Evolutionary conservation across 2,888 invertebrate genomes (phyloP).

Genomic region (Conchocele bisecta): DNA sequence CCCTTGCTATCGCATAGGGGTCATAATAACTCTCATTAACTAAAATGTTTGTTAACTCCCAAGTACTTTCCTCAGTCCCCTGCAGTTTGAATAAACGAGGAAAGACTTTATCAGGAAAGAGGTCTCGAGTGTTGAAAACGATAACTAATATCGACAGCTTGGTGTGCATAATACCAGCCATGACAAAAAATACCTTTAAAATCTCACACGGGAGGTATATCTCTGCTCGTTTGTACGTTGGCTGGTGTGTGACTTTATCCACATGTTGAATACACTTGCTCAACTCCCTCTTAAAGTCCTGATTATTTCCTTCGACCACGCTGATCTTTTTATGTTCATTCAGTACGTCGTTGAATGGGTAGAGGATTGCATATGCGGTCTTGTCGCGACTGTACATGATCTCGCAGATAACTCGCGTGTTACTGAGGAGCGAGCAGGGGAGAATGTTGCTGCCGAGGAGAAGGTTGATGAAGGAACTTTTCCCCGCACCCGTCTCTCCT

Average conservation of each 20-base stretch:
- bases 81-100: no score
- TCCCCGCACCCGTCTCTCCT: constrained; percentile 72
- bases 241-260: constrained; percentile 19
- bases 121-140: no score
- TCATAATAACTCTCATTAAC: no score
- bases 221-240: constrained; percentile 56
- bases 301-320: constrained; percentile 1
- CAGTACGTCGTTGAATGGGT: constrained; percentile 8
- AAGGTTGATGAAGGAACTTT: constrained; percentile 69
- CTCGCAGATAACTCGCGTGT: constrained; percentile 71
- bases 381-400: constrained; percentile 54
- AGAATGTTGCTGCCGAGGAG: constrained; percentile 63
- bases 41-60: no score
- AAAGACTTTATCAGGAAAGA: no score
- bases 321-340: not conserved
- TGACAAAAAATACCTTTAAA: constrained; percentile 65
- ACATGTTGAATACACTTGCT: constrained; percentile 39
- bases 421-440: constrained; percentile 65
- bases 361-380: constrained; percentile 23
- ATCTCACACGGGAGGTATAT: constrained; percentile 61
- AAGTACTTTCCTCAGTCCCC: no score
- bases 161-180: no score
- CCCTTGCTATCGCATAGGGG: no score
- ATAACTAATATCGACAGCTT: no score
- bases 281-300: constrained; percentile 23